Evolutionary conservation across 2,113 vertebrate species (phyloP).

Genomic region (Orycteropus afer): DNA sequence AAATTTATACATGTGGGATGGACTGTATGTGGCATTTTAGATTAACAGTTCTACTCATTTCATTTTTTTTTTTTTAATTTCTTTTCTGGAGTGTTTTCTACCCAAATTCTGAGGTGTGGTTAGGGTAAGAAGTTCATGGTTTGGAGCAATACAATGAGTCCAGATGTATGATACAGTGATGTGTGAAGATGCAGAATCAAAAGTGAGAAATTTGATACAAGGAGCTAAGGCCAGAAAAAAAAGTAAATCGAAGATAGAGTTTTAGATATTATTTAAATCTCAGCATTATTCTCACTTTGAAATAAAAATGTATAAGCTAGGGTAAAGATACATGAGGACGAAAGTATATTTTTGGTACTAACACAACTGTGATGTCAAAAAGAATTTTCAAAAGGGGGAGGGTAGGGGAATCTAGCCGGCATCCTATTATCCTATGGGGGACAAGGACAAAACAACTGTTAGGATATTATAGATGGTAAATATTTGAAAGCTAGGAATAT

Average conservation of each 20-base stretch:
- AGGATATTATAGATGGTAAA: neutral
- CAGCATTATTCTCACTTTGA: neutral
- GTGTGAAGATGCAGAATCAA: neutral
- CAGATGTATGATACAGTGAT: too few relatives aligned
- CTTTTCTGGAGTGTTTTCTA: neutral
- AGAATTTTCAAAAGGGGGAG: neutral
- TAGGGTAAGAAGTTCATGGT: neutral
- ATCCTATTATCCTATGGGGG: neutral
- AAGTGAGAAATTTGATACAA: neutral
- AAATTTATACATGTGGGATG: neutral
- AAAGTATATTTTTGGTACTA: conserved; percentile 24
- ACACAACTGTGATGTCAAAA: neutral
- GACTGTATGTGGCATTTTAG: neutral
- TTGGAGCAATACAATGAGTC: neutral
- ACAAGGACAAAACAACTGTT: neutral
- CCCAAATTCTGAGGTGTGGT: neutral
- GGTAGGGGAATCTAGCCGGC: neutral
- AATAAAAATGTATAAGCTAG: neutral
- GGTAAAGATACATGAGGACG: neutral
- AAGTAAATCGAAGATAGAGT: neutral
- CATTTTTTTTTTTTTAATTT: neutral
- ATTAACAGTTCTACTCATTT: neutral
- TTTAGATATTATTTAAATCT: neutral
- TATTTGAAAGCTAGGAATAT: neutral
- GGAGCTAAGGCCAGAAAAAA: neutral